Base-by-base conservation (phyloP, 2,797 vertebrate species). In the Eulemur mongoz region DNA sequence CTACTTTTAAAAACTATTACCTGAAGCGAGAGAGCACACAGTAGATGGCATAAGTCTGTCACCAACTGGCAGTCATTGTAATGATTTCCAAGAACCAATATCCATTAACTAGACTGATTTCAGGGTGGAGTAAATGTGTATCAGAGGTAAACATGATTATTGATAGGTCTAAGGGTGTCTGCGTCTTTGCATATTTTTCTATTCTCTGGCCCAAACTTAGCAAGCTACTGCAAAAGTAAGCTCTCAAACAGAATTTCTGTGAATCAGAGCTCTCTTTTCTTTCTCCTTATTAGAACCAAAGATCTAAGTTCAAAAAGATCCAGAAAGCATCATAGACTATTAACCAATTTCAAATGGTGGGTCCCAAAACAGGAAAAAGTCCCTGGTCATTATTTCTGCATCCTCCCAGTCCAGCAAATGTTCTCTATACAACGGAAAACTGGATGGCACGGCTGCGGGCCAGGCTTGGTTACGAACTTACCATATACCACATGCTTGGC, bases 401-500 rank as follows among this genome's bases (percentile, higher is more conserved):
- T 43, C 75, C 0, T 79, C 59, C 91, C 27, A 14, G 9, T 1
- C 10, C 78, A 75, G 57, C 3, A 84, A 75, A 94, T 11, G 17
- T 84, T 30, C 30, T 54, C 72, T 61, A 40, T 2, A 82, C 9
- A 93, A 45, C 18, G 75, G 45, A 9, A 45, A 70, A 92, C 52
- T 43, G 0, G 5, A 59, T 50, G 61, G 3, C 45, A 30, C 6
- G 18, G 50, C 87, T 89, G 0, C 0, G 5, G 76, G 52, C 4
- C 70, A 87, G 32, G 27, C 27, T 73, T 61, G 32, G 48, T 81
- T 11, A 84, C 4, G 14, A 97, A 99, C 99, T 99, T 98, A 99
- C 99, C 98, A 99, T 99, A 97, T 99, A 99, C 99, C 99, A 99
- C 99, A 99, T 99, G 98, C 99, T 99, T 97, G 99, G 99, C 99